Conservation (phyloP, 2,797 vertebrate species). For the Moxostoma hubbsi region DNA sequence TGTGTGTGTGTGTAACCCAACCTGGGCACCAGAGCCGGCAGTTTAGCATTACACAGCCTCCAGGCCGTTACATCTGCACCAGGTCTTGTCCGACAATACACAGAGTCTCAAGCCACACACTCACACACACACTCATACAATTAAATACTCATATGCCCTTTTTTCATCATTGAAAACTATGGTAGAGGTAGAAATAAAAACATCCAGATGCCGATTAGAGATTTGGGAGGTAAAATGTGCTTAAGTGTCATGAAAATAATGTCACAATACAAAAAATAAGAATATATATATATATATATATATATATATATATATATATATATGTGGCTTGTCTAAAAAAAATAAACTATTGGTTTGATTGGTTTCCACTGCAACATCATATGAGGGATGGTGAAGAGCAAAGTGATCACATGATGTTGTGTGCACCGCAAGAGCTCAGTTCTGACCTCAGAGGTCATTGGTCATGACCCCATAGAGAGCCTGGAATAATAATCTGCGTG, state of each 20-base stretch:
- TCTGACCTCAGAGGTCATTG: conserved; percentile 51
- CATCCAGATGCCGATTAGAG: too few species aligned
- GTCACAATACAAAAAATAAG: too few species aligned
- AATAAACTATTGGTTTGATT: neutral
- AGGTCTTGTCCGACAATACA: conserved; percentile 51
- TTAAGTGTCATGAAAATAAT: too few species aligned
- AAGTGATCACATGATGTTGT: conserved; percentile 32
- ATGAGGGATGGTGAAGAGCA: neutral
- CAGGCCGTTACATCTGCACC: conserved; percentile 54
- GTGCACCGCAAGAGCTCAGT: conserved; percentile 35
- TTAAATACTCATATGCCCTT: conserved; percentile 29
- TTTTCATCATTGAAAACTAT: conserved; percentile 12
- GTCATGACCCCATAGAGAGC: conserved; percentile 36
- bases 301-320: too few species aligned
- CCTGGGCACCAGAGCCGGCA: conserved; percentile 40
- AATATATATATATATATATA: too few species aligned
- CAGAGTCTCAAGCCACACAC: conserved; percentile 51
- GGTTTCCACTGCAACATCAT: neutral
- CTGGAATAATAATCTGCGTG: conserved; percentile 49
- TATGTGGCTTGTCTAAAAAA: too few species aligned
- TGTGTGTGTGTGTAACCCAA: conserved; percentile 56
- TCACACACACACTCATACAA: conserved; percentile 50
- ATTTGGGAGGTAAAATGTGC: too few species aligned
- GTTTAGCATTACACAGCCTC: conserved; percentile 57
- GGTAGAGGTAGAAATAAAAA: too few species aligned